Percentiles rank a stretch among this genome's conserved stretches.
Conservation (phyloP, 2,797 vertebrate genomes). For the Smutsia temminckii region DNA sequence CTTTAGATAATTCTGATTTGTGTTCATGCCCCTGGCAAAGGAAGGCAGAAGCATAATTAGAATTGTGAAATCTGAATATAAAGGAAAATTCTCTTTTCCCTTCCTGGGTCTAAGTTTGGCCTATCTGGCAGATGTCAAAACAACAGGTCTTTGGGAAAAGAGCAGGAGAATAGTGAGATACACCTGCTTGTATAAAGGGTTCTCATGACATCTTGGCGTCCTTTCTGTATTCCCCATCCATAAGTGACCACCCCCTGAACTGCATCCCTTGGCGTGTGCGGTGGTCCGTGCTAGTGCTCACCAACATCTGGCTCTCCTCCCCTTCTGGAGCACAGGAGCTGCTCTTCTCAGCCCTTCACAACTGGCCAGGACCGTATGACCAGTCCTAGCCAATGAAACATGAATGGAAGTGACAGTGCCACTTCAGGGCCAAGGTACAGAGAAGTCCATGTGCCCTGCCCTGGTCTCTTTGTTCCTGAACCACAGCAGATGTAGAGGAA, state of each 20-base stretch:
- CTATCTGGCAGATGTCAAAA: neutral
- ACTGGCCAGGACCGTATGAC: fast-evolving
- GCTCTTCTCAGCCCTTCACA: neutral
- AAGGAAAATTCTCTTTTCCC: neutral
- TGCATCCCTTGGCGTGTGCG: fast-evolving
- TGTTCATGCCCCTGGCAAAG: neutral
- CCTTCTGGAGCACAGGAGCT: fast-evolving
- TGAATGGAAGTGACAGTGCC: neutral
- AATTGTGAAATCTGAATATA: neutral
- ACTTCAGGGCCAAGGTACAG: neutral
- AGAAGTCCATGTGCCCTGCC: neutral
- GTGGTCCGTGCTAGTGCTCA: fast-evolving
- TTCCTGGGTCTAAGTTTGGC: neutral
- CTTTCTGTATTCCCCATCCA: neutral
- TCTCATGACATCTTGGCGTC: neutral
- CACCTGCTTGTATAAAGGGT: fast-evolving
- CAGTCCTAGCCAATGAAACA: neutral
- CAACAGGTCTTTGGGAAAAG: fast-evolving
- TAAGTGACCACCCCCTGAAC: neutral
- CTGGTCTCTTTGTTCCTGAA: neutral
- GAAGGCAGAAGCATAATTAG: neutral
- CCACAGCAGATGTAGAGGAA: neutral
- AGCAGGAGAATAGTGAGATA: fast-evolving
- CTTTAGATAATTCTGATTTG: neutral
- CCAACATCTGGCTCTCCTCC: neutral